These are phyloP conservation scores for Empis stercorea DNA, from an alignment of 2,888 invertebrate species.

Conservation along the genomic window DNA sequence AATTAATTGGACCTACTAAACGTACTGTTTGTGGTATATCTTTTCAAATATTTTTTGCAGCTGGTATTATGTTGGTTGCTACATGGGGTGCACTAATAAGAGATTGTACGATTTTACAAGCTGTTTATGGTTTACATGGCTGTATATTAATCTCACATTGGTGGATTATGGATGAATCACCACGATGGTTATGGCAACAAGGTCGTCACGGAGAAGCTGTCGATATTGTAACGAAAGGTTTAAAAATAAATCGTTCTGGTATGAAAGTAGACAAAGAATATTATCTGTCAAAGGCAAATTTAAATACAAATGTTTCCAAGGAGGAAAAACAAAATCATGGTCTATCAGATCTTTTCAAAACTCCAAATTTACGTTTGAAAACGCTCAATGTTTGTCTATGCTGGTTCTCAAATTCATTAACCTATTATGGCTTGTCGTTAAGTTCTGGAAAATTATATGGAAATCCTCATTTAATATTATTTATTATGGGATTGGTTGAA, in stretches of 20 bases:
- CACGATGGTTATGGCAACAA: conserved; percentile 78
- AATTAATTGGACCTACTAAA: conserved; percentile 66
- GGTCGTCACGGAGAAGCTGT: conserved; percentile 61
- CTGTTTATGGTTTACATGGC: conserved; percentile 65
- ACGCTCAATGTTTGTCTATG: conserved; percentile 68
- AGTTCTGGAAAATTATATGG: conserved; percentile 69
- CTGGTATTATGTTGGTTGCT: conserved; percentile 70
- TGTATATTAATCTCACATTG: conserved; percentile 61
- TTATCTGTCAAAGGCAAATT: conserved; percentile 45
- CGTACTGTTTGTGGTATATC: conserved; percentile 68
- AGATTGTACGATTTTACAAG: conserved; percentile 59
- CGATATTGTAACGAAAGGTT: conserved; percentile 58
- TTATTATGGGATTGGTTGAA: conserved; percentile 67
- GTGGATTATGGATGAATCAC: conserved; percentile 83
- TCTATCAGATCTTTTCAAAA: conserved; percentile 61
- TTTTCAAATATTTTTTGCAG: conserved; percentile 66
- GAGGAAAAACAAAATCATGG: conserved; percentile 40
- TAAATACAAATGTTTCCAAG: conserved; percentile 22
- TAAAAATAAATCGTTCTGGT: conserved; percentile 54
- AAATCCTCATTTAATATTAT: conserved; percentile 67
- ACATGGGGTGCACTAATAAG: conserved; percentile 69
- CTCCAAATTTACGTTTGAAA: conserved; percentile 64
- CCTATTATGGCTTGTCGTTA: conserved; percentile 72
- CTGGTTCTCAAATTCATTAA: conserved; percentile 82
- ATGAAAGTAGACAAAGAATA: conserved; percentile 50